Base-by-base conservation (phyloP, 1,140 invertebrate genomes). In the Anthonomus grandis region DNA sequence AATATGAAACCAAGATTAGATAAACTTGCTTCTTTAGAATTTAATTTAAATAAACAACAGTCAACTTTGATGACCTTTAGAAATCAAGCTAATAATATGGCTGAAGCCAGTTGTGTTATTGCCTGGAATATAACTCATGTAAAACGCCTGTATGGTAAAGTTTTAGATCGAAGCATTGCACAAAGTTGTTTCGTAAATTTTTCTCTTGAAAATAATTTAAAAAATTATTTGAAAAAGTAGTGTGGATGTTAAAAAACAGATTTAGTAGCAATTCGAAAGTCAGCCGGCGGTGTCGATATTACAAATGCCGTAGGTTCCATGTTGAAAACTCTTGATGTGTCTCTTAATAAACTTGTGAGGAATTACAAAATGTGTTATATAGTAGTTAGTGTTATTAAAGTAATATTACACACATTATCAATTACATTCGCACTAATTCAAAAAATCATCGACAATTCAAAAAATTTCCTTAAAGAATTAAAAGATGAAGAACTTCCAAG, bases 201-300 rank as follows among this genome's bases (percentile, higher is more conserved):
- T 10, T 39, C 37, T 39, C 37, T 39, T 39, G 8, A 8, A 39
- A 10, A 39, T 39, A 39, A 39, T 39, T 6, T 39, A 9, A 39
- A 39, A 52, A 57, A 60, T 51, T n/a, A 53, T 31, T 56, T 53
- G 53, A 58, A 57, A 21, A 63, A 54, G 48, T 34, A 17, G 62
- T 54, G 65, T 68, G 52, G 57, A 66, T 52, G 55, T 63, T 52
- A 63, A 48, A 62, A 63, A 44, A 44, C 5, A 44, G 19, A 56
- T 54, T 54, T 54, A 52, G 50, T 52, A 42, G 50, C 50, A 52
- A 18, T 58, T 58, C 50, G 54, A 53, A 51, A 56, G 25, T 55
- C 50, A 55, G 47, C 49, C 22, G 39, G 57, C 38, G 50, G 50
- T 55, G 41, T 24, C 22, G 44, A 47, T 47, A 47, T 25, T 47